Conservation (phyloP, 1,140 invertebrate species). For the Euwallacea similis region DNA sequence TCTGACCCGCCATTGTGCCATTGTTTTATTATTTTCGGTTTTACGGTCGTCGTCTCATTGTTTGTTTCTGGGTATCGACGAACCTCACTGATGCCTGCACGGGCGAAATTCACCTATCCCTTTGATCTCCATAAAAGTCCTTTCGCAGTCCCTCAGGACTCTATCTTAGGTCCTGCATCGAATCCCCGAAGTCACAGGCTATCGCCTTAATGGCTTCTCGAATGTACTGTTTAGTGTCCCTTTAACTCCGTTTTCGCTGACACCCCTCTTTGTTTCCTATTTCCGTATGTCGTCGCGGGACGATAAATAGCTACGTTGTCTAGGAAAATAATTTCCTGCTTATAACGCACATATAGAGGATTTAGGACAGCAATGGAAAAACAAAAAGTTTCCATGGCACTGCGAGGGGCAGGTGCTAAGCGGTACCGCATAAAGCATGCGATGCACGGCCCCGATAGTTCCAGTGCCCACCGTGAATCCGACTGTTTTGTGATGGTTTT, state of each 20-base stretch:
- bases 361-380: too few relatives aligned
- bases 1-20: constrained; percentile 32
- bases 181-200: constrained; percentile 40
- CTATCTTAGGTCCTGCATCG: constrained; percentile 24
- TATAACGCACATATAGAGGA: not conserved
- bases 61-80: constrained; percentile 11
- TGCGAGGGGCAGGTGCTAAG: constrained; percentile 24
- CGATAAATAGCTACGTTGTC: constrained; percentile 23
- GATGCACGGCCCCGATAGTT: constrained; percentile 35
- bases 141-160: constrained; percentile 23
- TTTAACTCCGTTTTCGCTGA: constrained; percentile 36
- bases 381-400: constrained; percentile 5
- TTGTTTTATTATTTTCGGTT: constrained; percentile 36
- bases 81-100: not conserved
- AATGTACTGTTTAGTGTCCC: constrained; percentile 42
- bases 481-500: constrained; percentile 37
- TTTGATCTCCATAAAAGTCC: constrained; percentile 26
- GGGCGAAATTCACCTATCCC: not conserved
- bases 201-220: constrained; percentile 40
- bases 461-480: constrained; percentile 33
- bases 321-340: constrained; percentile 24
- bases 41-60: constrained; percentile 23
- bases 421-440: constrained; percentile 24
- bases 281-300: constrained; percentile 22
- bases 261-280: constrained; percentile 33